phyloP scores from a whole-genome alignment of 2,888 invertebrate genomes.

The Nomada fucata region DNA sequence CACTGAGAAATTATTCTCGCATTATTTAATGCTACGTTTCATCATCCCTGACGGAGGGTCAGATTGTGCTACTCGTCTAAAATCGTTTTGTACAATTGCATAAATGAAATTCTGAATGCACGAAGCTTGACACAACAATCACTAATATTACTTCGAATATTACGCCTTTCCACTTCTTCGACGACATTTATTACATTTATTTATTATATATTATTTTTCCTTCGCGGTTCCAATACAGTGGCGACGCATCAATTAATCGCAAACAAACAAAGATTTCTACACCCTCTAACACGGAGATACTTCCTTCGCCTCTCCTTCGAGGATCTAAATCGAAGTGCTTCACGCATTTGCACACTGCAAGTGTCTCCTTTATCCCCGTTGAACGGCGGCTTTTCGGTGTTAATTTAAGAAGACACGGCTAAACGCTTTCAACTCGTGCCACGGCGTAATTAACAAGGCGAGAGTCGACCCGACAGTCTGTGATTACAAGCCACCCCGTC shows the following conservation, averaged over 20 bases:
- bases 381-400: conserved; percentile 23
- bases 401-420: conserved; percentile 57
- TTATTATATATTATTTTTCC: too few species aligned
- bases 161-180: too few species aligned
- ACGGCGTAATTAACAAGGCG: conserved; percentile 62
- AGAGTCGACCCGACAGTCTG: conserved; percentile 42
- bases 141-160: too few species aligned
- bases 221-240: background rate
- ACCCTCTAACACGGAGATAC: background rate
- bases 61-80: too few species aligned
- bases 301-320: background rate
- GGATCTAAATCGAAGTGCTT: background rate
- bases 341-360: background rate
- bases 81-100: too few species aligned
- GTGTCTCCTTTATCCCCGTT: background rate
- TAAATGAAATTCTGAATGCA: too few species aligned
- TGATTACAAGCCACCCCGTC: conserved; percentile 19
- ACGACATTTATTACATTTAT: too few species aligned
- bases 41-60: too few species aligned
- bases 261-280: background rate
- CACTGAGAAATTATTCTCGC: too few species aligned
- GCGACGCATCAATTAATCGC: background rate
- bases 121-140: too few species aligned
- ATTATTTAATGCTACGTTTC: too few species aligned
- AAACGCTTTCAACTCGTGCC: conserved; percentile 32